Percentiles rank a stretch among this genome's conserved stretches.
Evolutionary conservation across 2,888 invertebrate genomes (phyloP).

Genomic region (Netelia fuscicornis): DNA sequence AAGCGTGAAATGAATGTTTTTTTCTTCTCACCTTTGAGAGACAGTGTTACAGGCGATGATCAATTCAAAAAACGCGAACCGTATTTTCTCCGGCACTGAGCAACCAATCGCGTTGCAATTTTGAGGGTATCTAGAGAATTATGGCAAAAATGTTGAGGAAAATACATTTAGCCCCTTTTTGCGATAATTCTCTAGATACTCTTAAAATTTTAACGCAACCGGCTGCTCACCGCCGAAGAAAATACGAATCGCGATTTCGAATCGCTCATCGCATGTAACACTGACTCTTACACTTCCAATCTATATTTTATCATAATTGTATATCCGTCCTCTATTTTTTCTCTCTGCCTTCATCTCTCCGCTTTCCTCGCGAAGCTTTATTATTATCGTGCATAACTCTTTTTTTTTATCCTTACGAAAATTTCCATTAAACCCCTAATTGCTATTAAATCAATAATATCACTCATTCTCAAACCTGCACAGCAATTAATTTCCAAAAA

Average conservation of each 20-base stretch:
- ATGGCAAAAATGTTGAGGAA: too few relatives aligned
- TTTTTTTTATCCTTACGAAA: background rate
- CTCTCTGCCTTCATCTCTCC: slow-evolving; percentile 5
- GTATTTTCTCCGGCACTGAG: too few relatives aligned
- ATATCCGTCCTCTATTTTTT: slow-evolving; percentile 13
- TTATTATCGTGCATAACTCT: slow-evolving; percentile 36
- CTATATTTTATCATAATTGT: slow-evolving; percentile 71
- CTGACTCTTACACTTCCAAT: slow-evolving; percentile 76
- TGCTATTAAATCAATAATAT: slow-evolving; percentile 3
- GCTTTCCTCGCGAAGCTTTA: background rate
- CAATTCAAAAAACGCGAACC: too few relatives aligned
- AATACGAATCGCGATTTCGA: slow-evolving; percentile 36
- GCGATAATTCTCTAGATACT: too few relatives aligned
- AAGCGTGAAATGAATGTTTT: too few relatives aligned
- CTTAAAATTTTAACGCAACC: background rate
- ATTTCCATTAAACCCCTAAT: background rate
- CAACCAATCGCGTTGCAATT: too few relatives aligned
- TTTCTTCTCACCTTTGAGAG: too few relatives aligned
- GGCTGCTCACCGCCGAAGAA: slow-evolving; percentile 5
- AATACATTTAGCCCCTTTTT: too few relatives aligned
- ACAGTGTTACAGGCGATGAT: too few relatives aligned
- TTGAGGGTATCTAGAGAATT: too few relatives aligned
- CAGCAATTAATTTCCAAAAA: background rate
- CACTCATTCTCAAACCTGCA: background rate
- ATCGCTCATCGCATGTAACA: background rate